Percentiles rank a stretch among this genome's conserved stretches.
Evolutionary conservation across 2,113 vertebrate species (phyloP).

Genomic region (Plestiodon gilberti): DNA sequence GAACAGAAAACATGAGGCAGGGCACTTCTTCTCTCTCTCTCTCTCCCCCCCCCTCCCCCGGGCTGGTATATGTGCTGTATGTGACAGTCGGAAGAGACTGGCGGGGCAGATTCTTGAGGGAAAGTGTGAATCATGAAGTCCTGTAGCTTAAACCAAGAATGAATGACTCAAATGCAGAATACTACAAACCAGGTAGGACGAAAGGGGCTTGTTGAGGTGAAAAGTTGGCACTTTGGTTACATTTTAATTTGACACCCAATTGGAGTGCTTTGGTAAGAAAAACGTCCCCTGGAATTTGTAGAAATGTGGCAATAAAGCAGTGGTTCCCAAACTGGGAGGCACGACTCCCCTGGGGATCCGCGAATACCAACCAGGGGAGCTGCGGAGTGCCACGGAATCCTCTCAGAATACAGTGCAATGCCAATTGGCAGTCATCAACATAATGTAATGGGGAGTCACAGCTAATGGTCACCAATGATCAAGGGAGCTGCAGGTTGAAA

Average conservation of each 20-base stretch:
- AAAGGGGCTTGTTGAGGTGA: not conserved
- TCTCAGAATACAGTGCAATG: too few species aligned
- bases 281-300: not conserved
- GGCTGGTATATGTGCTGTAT: not conserved
- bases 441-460: too few species aligned
- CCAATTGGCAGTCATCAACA: too few species aligned
- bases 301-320: not conserved
- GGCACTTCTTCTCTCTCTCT: not conserved
- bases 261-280: not conserved
- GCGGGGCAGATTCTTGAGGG: not conserved
- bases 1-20: not conserved
- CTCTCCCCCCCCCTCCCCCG: too few species aligned
- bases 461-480: too few species aligned
- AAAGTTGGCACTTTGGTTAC: not conserved
- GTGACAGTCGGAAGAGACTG: not conserved
- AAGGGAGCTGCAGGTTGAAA: too few species aligned
- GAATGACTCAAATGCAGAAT: accelerated
- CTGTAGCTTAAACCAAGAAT: not conserved
- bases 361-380: too few species aligned
- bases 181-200: not conserved
- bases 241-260: not conserved
- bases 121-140: not conserved
- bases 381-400: too few species aligned
- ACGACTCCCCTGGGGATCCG: too few species aligned
- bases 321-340: too few species aligned